Conservation (phyloP, 2,888 invertebrate species). For the Hyppa rectilinea region DNA sequence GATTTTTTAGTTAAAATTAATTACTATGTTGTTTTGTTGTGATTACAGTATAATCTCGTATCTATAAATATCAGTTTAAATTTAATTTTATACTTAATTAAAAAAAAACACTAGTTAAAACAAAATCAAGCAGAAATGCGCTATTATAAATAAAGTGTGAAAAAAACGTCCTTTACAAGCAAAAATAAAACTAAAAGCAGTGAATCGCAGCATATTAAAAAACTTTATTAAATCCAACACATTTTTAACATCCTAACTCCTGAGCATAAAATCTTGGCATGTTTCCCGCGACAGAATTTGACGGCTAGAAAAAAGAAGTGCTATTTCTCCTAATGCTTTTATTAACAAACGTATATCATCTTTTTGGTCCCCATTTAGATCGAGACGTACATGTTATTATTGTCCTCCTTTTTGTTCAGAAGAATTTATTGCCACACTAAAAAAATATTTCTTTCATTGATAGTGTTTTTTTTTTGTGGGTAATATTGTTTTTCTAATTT, state of each 20-base stretch:
- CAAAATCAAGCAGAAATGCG: neutral
- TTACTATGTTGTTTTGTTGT: too few species aligned
- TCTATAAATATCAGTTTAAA: too few species aligned
- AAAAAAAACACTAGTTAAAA: too few species aligned
- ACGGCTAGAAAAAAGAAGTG: slow-evolving; percentile 65
- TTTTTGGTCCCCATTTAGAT: slow-evolving; percentile 61
- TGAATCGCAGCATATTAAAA: slow-evolving; percentile 14
- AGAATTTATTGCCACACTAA: slow-evolving; percentile 52
- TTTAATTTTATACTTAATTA: too few species aligned
- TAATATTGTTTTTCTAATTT: slow-evolving; percentile 33
- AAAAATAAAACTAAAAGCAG: neutral
- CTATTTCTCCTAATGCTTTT: slow-evolving; percentile 75
- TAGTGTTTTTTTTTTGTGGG: slow-evolving; percentile 11
- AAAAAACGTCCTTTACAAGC: neutral
- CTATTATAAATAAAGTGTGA: neutral
- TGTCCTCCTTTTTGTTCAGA: slow-evolving; percentile 43
- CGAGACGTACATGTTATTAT: slow-evolving; percentile 60
- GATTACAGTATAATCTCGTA: too few species aligned
- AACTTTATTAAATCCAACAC: slow-evolving; percentile 25
- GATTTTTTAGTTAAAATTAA: too few species aligned
- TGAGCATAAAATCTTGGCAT: slow-evolving; percentile 68
- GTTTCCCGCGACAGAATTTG: slow-evolving; percentile 66
- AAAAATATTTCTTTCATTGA: slow-evolving; percentile 38
- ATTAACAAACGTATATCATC: slow-evolving; percentile 74
- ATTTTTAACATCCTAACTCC: slow-evolving; percentile 50